Percentiles rank a stretch among this genome's conserved stretches.
phyloP scores from a whole-genome alignment of 1,140 invertebrate genomes.

The Episyrphus balteatus region DNA sequence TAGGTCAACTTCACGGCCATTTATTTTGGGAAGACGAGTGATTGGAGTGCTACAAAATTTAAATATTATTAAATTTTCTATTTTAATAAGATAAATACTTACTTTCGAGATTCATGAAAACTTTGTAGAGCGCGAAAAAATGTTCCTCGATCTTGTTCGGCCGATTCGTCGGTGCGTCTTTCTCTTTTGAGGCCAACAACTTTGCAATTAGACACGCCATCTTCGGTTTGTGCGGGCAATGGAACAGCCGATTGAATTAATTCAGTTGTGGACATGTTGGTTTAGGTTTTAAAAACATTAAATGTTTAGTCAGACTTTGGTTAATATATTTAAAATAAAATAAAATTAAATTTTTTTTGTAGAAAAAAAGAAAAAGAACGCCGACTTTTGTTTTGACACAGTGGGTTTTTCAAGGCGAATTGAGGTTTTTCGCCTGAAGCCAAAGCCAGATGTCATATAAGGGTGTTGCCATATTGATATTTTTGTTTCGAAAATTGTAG shows the following conservation, averaged over 20 bases:
- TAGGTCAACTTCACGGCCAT: slow-evolving; percentile 80
- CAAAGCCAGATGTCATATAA: no score
- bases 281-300: slow-evolving; percentile 14
- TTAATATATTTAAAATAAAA: no score
- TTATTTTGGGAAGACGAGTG: slow-evolving; percentile 64
- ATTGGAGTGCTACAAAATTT: slow-evolving; percentile 59
- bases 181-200: no score
- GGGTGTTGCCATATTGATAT: no score
- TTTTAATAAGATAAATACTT: not conserved
- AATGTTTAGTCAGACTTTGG: slow-evolving; percentile 15
- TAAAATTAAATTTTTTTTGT: no score
- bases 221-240: not conserved
- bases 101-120: slow-evolving; percentile 4
- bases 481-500: no score
- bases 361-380: slow-evolving; percentile 9
- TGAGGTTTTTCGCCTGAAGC: not conserved
- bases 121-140: slow-evolving; percentile 2
- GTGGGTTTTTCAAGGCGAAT: not conserved
- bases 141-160: not conserved
- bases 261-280: slow-evolving; percentile 21
- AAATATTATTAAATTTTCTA: slow-evolving; percentile 8
- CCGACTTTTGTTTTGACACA: not conserved
- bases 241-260: not conserved
- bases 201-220: not conserved
- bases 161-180: not conserved